Evolutionary conservation across 2,797 vertebrate species (phyloP).

Genomic region (Petrocephalus sullivani): DNA sequence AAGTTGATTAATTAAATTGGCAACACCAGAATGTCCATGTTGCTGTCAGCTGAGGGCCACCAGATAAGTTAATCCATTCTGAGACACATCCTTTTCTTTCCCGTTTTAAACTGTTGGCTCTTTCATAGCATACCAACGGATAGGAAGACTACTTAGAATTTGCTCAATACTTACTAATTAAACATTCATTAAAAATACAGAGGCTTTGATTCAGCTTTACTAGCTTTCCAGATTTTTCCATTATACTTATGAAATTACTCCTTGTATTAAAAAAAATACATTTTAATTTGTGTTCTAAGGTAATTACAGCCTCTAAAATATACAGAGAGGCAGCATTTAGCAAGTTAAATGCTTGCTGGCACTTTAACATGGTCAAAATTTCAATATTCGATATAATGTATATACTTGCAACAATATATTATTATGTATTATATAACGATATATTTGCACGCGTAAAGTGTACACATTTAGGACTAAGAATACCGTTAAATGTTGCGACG

Average conservation of each 20-base stretch:
- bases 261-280: not conserved
- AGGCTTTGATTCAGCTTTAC: not conserved
- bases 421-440: too few species aligned
- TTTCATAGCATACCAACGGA: not conserved
- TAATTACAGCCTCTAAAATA: not conserved
- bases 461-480: not conserved
- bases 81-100: not conserved
- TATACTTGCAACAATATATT: too few species aligned
- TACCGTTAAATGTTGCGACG: not conserved
- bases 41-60: not conserved
- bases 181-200: not conserved
- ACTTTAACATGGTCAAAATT: not conserved
- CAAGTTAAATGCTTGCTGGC: not conserved
- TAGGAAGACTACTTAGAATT: not conserved
- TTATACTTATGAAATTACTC: not conserved
- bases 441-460: not conserved
- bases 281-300: too few species aligned
- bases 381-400: too few species aligned
- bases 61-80: not conserved
- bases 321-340: not conserved
- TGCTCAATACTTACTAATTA: not conserved
- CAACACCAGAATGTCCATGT: not conserved
- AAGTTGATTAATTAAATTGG: not conserved
- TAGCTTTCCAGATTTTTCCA: not conserved
- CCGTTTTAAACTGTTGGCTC: not conserved